Conservation (phyloP, 2,797 vertebrate genomes). For the Falco naumanni region DNA sequence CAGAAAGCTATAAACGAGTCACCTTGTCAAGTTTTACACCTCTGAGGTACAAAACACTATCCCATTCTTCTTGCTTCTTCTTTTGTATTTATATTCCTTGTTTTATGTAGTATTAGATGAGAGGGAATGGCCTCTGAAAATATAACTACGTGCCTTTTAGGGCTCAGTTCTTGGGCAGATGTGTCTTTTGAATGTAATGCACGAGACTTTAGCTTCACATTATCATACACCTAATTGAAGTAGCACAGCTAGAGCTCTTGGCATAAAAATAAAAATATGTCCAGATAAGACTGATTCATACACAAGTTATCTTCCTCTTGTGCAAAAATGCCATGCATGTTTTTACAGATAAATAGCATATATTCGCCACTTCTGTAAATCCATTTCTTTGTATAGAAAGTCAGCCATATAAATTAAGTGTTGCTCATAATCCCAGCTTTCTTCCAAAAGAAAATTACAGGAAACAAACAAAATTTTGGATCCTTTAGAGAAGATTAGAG, state of each 20-base stretch:
- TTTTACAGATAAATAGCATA: background rate
- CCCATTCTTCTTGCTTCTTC: background rate
- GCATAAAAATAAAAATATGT: background rate
- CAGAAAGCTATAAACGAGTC: conserved; percentile 55
- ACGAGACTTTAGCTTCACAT: background rate
- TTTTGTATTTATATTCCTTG: conserved; percentile 34
- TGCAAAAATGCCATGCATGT: background rate
- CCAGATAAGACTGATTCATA: conserved; percentile 34
- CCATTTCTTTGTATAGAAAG: background rate
- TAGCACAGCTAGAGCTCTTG: background rate
- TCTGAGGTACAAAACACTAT: conserved; percentile 23
- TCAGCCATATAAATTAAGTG: background rate
- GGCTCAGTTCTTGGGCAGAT: background rate
- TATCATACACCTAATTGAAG: background rate
- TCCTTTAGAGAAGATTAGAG: conserved; percentile 5
- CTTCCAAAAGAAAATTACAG: conserved; percentile 21
- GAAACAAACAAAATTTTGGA: background rate
- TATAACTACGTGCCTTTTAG: background rate
- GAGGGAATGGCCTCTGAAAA: background rate
- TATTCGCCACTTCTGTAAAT: background rate
- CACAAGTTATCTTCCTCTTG: background rate
- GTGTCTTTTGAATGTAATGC: background rate
- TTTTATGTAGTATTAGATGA: background rate
- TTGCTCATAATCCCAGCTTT: background rate
- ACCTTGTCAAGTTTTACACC: conserved; percentile 52